Base-by-base conservation (phyloP, 2,113 vertebrate species). In the Penelope pileata region DNA sequence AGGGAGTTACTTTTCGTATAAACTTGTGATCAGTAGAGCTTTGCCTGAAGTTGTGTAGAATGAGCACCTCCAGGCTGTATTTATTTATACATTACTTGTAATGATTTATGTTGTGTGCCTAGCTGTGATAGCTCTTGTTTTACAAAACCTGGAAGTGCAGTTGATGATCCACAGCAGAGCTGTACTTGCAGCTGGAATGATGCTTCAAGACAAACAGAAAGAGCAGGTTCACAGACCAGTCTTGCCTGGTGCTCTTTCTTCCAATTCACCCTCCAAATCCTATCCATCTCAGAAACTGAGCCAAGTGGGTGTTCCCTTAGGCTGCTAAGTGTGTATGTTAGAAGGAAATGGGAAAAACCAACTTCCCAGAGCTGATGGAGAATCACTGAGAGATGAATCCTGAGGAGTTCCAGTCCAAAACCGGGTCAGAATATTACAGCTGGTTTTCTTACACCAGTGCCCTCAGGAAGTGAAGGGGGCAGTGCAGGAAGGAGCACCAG, bases 31-130 rank as follows among this genome's bases (percentile, higher is more conserved):
- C 90, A 30, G 7, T 30, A 53, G 42, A 36, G 7, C 17, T 82
- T 93, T 86, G 60, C 76, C 80, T 88, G 73, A 68, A 78, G 60
- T 56, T 72, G 47, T 2, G 1, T 53, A 68, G 83, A 93, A 88
- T 50, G 2, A 53, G 36, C 74, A 32, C 84, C 51, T 77, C 23
- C 48, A 16, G 43, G 60, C 64, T 77, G 27, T 78, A 70, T 83
- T 90, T 94, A 88, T 94, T 85, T 85, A 58, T 94, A 72, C 90
- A 2, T 91, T 91, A 40, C 43, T 86, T 93, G 62, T 82, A 88
- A 75, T 7, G 2, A 81, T 94, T 94, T 86, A 34, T 96, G 72
- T 90, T 86, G 60, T n/a, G 5, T 78, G 48, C 60, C 68, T 67
- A 45, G 23, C n/a, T 27, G 4, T 2, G 8, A 63, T 59, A 86